Conservation (phyloP, 2,113 vertebrate species). For the Epinephelus lanceolatus region DNA sequence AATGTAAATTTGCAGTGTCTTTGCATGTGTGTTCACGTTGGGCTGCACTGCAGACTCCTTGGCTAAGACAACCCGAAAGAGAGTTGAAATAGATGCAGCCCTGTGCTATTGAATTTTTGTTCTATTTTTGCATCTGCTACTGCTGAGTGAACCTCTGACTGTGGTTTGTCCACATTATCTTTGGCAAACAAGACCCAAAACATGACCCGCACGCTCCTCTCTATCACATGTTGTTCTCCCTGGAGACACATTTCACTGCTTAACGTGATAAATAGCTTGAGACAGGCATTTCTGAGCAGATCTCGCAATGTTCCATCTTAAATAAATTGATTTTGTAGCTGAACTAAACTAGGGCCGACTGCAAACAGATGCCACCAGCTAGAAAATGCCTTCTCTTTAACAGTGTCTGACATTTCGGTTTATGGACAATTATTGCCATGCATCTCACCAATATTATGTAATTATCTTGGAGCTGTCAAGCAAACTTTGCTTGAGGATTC, state of each 20-base stretch:
- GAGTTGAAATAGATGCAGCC: constrained; percentile 8
- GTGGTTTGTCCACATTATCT: constrained; percentile 52
- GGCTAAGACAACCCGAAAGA: not conserved
- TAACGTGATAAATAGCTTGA: constrained; percentile 29
- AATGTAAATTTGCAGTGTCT: not conserved
- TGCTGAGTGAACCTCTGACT: constrained; percentile 29
- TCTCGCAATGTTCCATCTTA: constrained; percentile 26
- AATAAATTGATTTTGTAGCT: constrained; percentile 36
- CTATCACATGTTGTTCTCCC: constrained; percentile 51
- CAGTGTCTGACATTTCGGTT: constrained; percentile 18
- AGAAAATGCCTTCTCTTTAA: constrained; percentile 12
- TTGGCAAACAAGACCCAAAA: constrained; percentile 59
- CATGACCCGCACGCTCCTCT: constrained; percentile 49
- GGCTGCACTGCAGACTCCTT: constrained; percentile 5
- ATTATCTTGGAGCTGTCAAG: constrained; percentile 36
- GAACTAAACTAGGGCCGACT: constrained; percentile 4
- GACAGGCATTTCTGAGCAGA: constrained; percentile 36
- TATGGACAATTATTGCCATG: constrained; percentile 34
- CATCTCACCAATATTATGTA: constrained; percentile 30
- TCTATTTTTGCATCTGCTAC: constrained; percentile 48
- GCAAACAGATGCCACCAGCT: constrained; percentile 23
- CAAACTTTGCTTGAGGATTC: constrained; percentile 21
- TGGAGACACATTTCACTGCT: constrained; percentile 44
- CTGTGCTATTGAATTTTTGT: not conserved
- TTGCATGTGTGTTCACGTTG: not conserved